Evolutionary conservation across 2,797 vertebrate genomes (phyloP), one percentile per base, ranked within the genome.

Genomic region (Molossus molossus): DNA sequence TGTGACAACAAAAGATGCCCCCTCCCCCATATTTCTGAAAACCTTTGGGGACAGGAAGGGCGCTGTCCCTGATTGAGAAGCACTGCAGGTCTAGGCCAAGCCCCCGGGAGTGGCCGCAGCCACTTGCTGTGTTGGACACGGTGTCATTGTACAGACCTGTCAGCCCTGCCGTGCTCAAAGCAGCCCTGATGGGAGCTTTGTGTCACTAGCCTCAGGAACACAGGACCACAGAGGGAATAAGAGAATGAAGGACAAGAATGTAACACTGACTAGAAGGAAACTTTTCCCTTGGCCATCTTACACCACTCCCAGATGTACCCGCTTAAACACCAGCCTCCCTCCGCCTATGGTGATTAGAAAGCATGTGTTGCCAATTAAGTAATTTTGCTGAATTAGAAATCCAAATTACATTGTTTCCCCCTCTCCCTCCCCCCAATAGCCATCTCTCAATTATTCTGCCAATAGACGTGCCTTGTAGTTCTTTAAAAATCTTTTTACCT

Each of bases 351-450:
- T 93, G 98, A 95, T 93, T 62, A 77, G 96, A 89, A 97, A 98
- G 95, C 99, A 99, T 98, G 98, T 99, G 99, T 98, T 99, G 98
- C 98, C 99, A 99, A 99, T 99, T 99, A 98, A 98, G 98, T 98
- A 98, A 98, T 98, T 98, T 98, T 98, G 98, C 97, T 95, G 98
- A 98, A 98, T 97, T 98, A 99, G 98, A 98, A 99, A 99, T 98
- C 98, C 98, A 98, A 98, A 98, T 99, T 98, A 97, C 98, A 98
- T 98, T 98, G 98, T 98, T 99, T 99, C 98, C 98, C 98, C 97
- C 98, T 33, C 33, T 33, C 33, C 33, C 33, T 33, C 33, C 33
- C 33, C 98, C 98, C 99, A 99, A 99, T 98, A 99, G 98, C 88
- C 96, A 98, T 98, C 96, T 98, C 98, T 98, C 99, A 99, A 99